Conservation (phyloP, 1,140 invertebrate genomes). For the Heliconius nattereri region DNA sequence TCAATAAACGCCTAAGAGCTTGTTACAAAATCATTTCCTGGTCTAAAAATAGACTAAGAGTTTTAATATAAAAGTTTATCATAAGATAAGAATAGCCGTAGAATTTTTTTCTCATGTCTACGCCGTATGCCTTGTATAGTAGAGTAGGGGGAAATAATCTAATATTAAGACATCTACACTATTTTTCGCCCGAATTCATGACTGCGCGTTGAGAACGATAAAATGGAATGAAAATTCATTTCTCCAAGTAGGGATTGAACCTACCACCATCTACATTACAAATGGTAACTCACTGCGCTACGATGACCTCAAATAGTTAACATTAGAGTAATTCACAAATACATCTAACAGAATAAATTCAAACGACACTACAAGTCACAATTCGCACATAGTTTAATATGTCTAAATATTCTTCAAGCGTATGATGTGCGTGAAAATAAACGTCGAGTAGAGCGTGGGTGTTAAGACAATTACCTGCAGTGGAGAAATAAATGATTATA, state of each 20-base stretch:
- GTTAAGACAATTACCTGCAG: constrained; percentile 45
- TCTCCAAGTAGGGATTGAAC: too few species aligned
- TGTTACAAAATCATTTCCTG: constrained; percentile 47
- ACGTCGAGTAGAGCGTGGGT: constrained; percentile 37
- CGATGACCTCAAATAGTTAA: too few species aligned
- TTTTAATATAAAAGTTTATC: neutral
- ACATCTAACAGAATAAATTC: neutral
- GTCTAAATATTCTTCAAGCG: constrained; percentile 57
- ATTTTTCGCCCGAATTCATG: too few species aligned
- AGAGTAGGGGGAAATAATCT: too few species aligned
- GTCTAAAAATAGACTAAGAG: constrained; percentile 55
- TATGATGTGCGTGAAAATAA: constrained; percentile 54
- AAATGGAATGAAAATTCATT: too few species aligned
- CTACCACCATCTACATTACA: too few species aligned
- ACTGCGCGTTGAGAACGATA: too few species aligned
- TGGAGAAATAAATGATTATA: constrained; percentile 48
- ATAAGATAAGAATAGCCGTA: neutral
- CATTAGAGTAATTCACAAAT: too few species aligned
- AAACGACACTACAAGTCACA: neutral
- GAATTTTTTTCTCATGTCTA: neutral
- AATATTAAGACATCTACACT: too few species aligned
- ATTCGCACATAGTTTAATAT: constrained; percentile 51
- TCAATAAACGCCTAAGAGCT: constrained; percentile 57
- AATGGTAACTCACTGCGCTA: too few species aligned
- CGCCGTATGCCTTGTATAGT: too few species aligned